Base-by-base conservation (phyloP, 1,140 invertebrate species). In the Drosophila murphyi region DNA sequence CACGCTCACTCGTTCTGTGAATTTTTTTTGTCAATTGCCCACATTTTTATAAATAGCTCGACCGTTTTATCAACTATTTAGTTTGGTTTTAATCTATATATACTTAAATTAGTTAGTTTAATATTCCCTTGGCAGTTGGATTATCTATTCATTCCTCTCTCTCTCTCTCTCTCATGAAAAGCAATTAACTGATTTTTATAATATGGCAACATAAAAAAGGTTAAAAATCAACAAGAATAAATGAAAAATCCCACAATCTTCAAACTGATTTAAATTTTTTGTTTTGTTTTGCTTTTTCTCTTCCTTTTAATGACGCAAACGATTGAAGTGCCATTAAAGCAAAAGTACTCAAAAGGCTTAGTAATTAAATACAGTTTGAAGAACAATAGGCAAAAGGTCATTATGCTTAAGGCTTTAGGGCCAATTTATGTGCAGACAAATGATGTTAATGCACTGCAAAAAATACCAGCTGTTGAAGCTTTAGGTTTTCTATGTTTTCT, bases 101-200 rank as follows among this genome's bases (percentile, higher is more conserved):
- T 43, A 34, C 10, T 10, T 7, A 35, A 55, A 48, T 71, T 62
- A 70, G 7, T 52, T 52, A 6, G n/a, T 5, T n/a, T 12, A 20
- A 34, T 5, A 34, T 41, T 43, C 5, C 7, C 37, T 55, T 67
- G 52, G 57, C 41, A 55, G 47, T 10, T 3, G 20, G 37, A 31
- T 65, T 54, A 48, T 50, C 50, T 28, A 32, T 0, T 8, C 7
- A 41, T 29, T 34, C 20, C 37, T 37, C 29, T 4, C 31, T 55
- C n/a, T 41, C 0, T 12, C 32, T 12, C 2, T n/a, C 20, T 32
- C 28, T 39, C 7, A 8, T 12, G 34, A 5, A 43, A 39, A 34
- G 20, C 60, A 60, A 51, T 68, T 51, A 68, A 60, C 35, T 51
- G 29, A 68, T 68, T 68, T 60, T 60, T 60, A 60, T 67, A 35